Evolutionary conservation across 2,113 vertebrate genomes (phyloP), one percentile per base, ranked within the genome.

Genomic region (Chaenogobius annularis): DNA sequence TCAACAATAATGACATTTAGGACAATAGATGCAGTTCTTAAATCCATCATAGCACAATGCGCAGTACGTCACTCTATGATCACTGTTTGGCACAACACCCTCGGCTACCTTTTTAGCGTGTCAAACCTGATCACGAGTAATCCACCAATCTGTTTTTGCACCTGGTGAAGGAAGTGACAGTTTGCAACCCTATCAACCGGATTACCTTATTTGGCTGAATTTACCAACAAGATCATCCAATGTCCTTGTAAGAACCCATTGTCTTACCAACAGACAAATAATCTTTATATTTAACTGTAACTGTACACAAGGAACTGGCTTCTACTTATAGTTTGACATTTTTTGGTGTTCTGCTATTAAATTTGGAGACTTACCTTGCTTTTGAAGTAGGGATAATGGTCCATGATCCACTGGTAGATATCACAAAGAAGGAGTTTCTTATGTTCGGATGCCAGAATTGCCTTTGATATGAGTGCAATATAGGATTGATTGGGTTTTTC

Each of bases 351-450:
- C 9, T 55, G n/a, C n/a, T 54, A 46, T 72, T 1, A n/a, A 1
- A 14, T 22, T 1, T 44, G 8, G 37, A 58, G 59, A 70, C 79
- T 3, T 85, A 95, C 94, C 94, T 95, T 94, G 73, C 94, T 95
- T 88, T 94, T 95, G 88, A 95, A 95, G 88, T 95, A 95, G 1
- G 95, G 94, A 71, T 93, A 94, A 48, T 93, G 89, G 75, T 96
- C 93, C 94, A 94, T 95, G 89, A 95, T 95, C 94, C 95, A 95
- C 81, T 94, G 94, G 84, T 96, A 96, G 89, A 96, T 96, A 69
- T 96, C 95, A 8, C 94, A 95, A 3, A 95, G 89, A 80, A 95
- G 82, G 62, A 95, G 92, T 80, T 95, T 95, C 88, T 95, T 95
- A 69, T 93, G 91, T 0, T 91, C 87, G 0, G 94, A 95, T 0